phyloP scores from a whole-genome alignment of 2,797 vertebrate genomes.

The Coregonus sp. region DNA sequence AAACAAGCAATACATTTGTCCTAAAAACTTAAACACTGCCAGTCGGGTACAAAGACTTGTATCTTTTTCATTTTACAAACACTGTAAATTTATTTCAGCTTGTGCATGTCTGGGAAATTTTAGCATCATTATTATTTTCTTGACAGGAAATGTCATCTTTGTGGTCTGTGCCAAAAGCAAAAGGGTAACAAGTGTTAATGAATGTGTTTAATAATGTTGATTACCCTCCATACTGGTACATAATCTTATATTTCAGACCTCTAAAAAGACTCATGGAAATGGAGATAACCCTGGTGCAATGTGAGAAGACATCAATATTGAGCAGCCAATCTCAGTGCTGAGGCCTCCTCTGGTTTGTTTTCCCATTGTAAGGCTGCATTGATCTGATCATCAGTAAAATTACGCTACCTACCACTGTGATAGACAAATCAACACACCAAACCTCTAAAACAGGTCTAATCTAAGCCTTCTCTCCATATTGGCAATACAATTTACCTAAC shows the following conservation, averaged over 20 bases:
- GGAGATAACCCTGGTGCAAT: neutral
- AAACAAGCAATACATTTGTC: slow-evolving; percentile 33
- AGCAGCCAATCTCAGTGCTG: neutral
- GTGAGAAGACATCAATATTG: neutral
- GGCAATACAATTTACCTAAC: neutral
- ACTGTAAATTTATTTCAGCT: neutral
- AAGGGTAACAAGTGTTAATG: neutral
- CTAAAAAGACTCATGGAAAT: neutral
- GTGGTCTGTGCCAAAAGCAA: neutral
- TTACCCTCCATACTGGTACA: neutral
- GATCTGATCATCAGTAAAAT: neutral
- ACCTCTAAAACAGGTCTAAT: neutral
- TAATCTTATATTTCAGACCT: neutral
- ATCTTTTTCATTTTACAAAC: neutral
- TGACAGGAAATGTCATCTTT: neutral
- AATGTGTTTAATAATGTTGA: neutral
- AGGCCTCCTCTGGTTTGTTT: neutral
- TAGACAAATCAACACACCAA: neutral
- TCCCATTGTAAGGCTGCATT: neutral
- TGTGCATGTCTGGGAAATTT: neutral
- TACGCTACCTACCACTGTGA: neutral
- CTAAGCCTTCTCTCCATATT: neutral
- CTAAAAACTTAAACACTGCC: slow-evolving; percentile 22
- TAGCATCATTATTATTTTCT: neutral
- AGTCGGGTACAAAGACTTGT: neutral